Evolutionary conservation across 1,140 invertebrate genomes (phyloP), one percentile per base, ranked within the genome.

Genomic region (Drosophila burlai): DNA sequence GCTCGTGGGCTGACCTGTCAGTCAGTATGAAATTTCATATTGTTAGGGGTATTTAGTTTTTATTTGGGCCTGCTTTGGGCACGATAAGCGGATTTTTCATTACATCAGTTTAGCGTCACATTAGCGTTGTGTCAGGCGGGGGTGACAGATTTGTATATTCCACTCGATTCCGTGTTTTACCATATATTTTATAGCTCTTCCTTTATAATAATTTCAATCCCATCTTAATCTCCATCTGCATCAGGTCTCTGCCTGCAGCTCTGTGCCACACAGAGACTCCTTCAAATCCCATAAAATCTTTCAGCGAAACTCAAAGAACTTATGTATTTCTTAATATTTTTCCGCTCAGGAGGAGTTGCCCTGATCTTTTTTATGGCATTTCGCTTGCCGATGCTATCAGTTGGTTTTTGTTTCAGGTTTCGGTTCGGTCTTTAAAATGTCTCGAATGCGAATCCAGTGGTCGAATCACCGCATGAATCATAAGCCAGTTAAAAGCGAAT

Each of bases 91-190:
- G 85, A 84, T 90, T 90, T 79, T 73, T 74, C 82, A 83, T 90
- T 80, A 90, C 85, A 90, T 90, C 85, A 90, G 81, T 85, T 90
- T 90, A 90, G 79, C 90, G 85, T 90, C 85, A 90, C 85, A 90
- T 90, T 90, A 90, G 85, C 67, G 65, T 43, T 82, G 72, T 80
- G 73, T 43, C 74, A 62, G 62, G 54, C 63, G 84, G 77, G 77
- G 76, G 84, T 73, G 61, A 67, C 76, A 57, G 38, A 76, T 77
- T 67, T 76, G 66, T 68, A 24, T 47, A 42, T 49, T 16, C 42
- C 42, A 45, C 34, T 46, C 46, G 11, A 40, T 42, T 40, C 29
- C 0, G 15, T 24, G 15, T 16, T 7, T 26, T 38, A 24, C 29
- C 26, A 42, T 46, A 21, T 63, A 49, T 71, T 50, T 77, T 74